Conservation (phyloP, 2,797 vertebrate genomes). For the Mallotus villosus region DNA sequence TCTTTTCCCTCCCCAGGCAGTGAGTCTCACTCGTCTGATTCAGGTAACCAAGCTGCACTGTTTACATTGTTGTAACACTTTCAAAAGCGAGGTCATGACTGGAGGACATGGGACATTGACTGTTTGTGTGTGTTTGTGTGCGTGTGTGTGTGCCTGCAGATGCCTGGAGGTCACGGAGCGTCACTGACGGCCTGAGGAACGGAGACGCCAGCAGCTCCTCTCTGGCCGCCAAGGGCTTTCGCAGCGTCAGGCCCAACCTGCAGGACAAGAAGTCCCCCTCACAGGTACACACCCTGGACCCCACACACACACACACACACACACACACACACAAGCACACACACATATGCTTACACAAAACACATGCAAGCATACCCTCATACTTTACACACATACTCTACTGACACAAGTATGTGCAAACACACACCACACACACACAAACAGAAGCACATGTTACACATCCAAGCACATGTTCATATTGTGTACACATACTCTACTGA, state of each 20-base stretch:
- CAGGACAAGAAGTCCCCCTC: slow-evolving; percentile 91
- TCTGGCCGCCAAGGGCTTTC: slow-evolving; percentile 95
- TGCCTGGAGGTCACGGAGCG: slow-evolving; percentile 87
- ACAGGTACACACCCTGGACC: slow-evolving; percentile 83
- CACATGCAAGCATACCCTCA: neutral
- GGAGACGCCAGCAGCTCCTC: slow-evolving; percentile 88
- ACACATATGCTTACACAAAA: neutral
- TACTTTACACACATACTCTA: neutral
- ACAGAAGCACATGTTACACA: neutral
- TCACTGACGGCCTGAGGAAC: slow-evolving; percentile 85
- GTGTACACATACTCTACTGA: neutral
- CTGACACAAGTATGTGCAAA: neutral
- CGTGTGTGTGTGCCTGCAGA: slow-evolving; percentile 63
- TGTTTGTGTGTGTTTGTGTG: neutral
- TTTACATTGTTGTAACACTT: neutral
- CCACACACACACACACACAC: neutral
- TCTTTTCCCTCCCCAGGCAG: slow-evolving; percentile 77
- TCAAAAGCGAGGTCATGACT: neutral
- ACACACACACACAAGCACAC: slow-evolving; percentile 9
- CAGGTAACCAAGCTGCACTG: slow-evolving; percentile 77
- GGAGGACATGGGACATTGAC: neutral
- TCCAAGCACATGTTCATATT: neutral
- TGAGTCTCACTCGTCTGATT: slow-evolving; percentile 89
- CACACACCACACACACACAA: slow-evolving; percentile 6
- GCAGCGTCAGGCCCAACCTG: slow-evolving; percentile 93